These are phyloP conservation scores for Troides oblongomaculatus DNA, from an alignment of 2,888 invertebrate genomes.

Conservation along the genomic window DNA sequence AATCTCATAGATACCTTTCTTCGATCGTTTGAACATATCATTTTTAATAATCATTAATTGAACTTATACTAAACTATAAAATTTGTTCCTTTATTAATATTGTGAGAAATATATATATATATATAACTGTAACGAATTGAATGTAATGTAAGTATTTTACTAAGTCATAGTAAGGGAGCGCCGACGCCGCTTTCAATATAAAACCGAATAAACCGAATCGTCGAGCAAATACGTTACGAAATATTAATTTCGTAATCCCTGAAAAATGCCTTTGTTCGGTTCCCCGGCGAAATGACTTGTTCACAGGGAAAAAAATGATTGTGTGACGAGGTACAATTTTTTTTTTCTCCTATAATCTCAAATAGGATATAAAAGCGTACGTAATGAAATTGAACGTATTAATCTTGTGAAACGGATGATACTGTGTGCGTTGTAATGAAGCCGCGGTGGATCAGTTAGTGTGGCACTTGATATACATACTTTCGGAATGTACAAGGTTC, in stretches of 20 bases:
- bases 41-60: no score
- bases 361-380: slow-evolving; percentile 3
- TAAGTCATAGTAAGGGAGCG: no score
- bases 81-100: not conserved
- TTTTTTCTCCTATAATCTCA: slow-evolving; percentile 27
- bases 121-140: no score
- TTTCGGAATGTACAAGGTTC: no score
- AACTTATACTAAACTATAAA: no score
- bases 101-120: no score
- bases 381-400: not conserved
- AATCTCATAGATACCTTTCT: no score
- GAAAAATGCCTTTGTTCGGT: slow-evolving; percentile 23
- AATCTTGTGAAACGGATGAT: no score
- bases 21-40: no score
- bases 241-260: slow-evolving; percentile 34
- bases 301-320: not conserved
- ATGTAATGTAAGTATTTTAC: no score
- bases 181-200: slow-evolving; percentile 13
- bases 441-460: no score
- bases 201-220: slow-evolving; percentile 28
- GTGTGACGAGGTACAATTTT: slow-evolving; percentile 17
- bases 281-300: slow-evolving; percentile 14
- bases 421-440: slow-evolving; percentile 4
- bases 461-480: no score
- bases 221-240: slow-evolving; percentile 31